phyloP scores from a whole-genome alignment of 2,113 vertebrate species.

The Isichthys henryi region DNA sequence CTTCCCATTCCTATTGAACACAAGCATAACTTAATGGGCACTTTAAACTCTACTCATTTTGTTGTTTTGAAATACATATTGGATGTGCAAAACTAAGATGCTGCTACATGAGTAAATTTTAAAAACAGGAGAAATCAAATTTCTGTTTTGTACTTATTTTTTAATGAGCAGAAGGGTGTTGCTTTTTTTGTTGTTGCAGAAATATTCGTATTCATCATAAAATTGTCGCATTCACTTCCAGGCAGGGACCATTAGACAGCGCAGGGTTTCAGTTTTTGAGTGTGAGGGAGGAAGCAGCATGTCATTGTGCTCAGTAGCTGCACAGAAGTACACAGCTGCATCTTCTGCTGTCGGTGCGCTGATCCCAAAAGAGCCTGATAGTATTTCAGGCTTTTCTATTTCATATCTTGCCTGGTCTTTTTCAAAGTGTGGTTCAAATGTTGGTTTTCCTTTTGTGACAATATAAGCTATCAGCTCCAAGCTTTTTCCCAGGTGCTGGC shows the following conservation, averaged over 20 bases:
- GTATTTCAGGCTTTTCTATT: background rate
- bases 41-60: background rate
- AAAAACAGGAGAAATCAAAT: no score
- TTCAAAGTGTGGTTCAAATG: conserved; percentile 1
- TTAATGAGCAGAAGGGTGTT: no score
- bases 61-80: background rate
- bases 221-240: background rate
- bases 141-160: no score
- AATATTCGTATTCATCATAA: no score
- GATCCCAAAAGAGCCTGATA: conserved; percentile 7
- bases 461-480: conserved; percentile 3
- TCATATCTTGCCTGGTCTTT: background rate
- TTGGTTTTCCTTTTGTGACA: background rate
- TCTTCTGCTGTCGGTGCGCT: background rate
- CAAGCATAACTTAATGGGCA: background rate
- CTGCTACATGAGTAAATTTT: background rate
- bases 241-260: background rate
- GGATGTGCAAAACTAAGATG: background rate
- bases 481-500: background rate
- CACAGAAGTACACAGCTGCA: background rate
- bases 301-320: conserved; percentile 14
- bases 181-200: no score
- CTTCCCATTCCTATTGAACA: background rate
- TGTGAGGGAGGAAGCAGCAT: background rate
- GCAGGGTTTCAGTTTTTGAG: background rate